Percentiles rank a stretch among this genome's conserved stretches.
phyloP scores from a whole-genome alignment of 2,113 vertebrate species.

The Puntigrus tetrazona region DNA sequence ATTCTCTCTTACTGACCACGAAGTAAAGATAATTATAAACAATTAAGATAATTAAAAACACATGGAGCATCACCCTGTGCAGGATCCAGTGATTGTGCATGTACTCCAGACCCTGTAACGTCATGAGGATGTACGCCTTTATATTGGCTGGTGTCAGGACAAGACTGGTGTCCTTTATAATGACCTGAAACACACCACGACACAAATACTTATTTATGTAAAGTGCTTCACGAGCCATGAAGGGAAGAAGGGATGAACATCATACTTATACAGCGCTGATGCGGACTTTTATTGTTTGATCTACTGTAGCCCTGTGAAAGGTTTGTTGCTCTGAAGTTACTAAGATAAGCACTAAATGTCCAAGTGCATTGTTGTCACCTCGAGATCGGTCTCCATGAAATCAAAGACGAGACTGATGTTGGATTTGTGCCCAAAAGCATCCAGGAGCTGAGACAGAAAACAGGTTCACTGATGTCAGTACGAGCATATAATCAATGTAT shows the following conservation, averaged over 20 bases:
- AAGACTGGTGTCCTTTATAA: constrained; percentile 96
- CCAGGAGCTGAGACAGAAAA: constrained; percentile 80
- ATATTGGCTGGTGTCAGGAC: constrained; percentile 95
- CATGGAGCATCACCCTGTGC: constrained; percentile 84
- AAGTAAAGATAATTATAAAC: no score
- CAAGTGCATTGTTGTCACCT: constrained; percentile 77
- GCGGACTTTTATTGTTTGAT: neutral
- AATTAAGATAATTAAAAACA: neutral
- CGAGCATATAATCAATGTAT: neutral
- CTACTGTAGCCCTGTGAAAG: neutral
- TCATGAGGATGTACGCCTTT: constrained; percentile 98
- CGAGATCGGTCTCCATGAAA: constrained; percentile 98
- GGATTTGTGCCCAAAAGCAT: constrained; percentile 98
- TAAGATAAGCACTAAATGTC: neutral
- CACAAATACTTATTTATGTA: neutral
- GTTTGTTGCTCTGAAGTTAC: neutral
- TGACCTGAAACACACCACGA: constrained; percentile 78
- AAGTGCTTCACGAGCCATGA: neutral
- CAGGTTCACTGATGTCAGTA: neutral
- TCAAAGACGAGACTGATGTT: constrained; percentile 99
- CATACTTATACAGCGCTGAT: neutral
- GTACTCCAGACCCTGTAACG: constrained; percentile 95
- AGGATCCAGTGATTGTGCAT: constrained; percentile 96
- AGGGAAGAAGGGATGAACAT: neutral
- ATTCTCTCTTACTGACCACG: neutral